A percentile compares a stretch with the other conserved stretches of the same genome.
Conservation (phyloP, 2,888 invertebrate species). For the Eilema griseolum region DNA sequence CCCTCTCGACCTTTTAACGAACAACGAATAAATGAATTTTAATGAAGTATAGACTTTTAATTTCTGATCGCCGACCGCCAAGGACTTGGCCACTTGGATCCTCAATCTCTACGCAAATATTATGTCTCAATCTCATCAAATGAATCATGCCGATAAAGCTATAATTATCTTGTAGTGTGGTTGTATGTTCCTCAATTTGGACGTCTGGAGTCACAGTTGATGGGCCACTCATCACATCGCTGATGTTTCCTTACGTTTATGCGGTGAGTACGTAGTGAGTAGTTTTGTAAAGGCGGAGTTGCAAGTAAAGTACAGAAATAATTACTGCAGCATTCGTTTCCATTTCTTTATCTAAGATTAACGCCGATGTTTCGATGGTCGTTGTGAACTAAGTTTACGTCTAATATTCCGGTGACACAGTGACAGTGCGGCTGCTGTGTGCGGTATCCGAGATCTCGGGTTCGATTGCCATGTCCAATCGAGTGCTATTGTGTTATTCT, state of each 20-base stretch:
- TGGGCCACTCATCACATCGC: too few species aligned
- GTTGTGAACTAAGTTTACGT: background rate
- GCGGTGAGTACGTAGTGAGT: background rate
- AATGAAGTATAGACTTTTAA: background rate
- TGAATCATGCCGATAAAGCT: background rate
- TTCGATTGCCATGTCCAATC: background rate
- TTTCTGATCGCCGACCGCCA: background rate
- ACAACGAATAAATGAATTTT: background rate
- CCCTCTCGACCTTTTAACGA: background rate
- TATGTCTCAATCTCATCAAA: background rate
- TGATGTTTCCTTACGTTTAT: background rate
- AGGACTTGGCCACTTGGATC: background rate
- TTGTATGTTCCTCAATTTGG: background rate
- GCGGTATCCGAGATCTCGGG: background rate
- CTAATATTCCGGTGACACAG: background rate
- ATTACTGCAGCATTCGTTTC: too few species aligned
- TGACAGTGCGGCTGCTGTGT: background rate
- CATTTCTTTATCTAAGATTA: background rate
- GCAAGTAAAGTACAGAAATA: too few species aligned
- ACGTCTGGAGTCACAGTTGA: background rate
- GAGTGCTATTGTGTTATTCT: background rate
- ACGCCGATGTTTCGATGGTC: background rate
- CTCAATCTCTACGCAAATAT: background rate
- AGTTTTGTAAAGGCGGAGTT: too few species aligned
- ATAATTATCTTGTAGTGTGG: background rate